These are phyloP conservation scores for Heteromormyrus szaboi DNA, from an alignment of 2,797 vertebrate species.

Conservation along the genomic window DNA sequence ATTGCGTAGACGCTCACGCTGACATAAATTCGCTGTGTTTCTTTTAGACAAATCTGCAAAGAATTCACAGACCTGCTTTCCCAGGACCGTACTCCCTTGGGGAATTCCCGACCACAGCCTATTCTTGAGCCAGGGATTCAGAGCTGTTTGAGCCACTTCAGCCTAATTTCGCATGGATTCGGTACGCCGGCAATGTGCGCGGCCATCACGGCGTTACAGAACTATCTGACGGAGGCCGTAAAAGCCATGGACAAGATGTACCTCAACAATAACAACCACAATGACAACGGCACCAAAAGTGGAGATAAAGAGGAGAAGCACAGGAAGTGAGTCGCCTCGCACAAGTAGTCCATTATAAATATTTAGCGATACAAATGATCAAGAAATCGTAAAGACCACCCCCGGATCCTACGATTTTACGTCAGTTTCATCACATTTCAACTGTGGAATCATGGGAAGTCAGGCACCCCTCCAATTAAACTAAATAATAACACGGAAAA, in stretches of 20 bases:
- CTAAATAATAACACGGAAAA: slow-evolving; percentile 47
- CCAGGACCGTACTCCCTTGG: slow-evolving; percentile 96
- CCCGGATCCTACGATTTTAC: slow-evolving; percentile 60
- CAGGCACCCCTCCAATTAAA: slow-evolving; percentile 36
- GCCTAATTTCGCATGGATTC: slow-evolving; percentile 97
- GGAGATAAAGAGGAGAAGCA: slow-evolving; percentile 98
- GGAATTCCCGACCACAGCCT: slow-evolving; percentile 93
- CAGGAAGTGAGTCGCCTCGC: slow-evolving; percentile 77
- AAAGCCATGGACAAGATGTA: slow-evolving; percentile 99
- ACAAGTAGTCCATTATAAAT: slow-evolving; percentile 63
- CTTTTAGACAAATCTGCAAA: slow-evolving; percentile 94
- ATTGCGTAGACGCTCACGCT: slow-evolving; percentile 20
- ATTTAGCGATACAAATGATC: slow-evolving; percentile 68
- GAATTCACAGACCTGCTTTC: slow-evolving; percentile 99
- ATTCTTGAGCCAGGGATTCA: slow-evolving; percentile 98
- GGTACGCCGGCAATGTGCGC: slow-evolving; percentile 97
- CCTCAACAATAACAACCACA: slow-evolving; percentile 98
- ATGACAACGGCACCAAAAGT: slow-evolving; percentile 91
- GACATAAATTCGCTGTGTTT: slow-evolving; percentile 38
- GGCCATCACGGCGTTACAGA: slow-evolving; percentile 94
- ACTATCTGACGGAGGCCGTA: slow-evolving; percentile 99
- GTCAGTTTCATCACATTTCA: slow-evolving; percentile 53
- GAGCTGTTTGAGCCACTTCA: slow-evolving; percentile 99
- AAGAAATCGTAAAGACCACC: slow-evolving; percentile 57
- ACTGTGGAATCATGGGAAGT: slow-evolving; percentile 57